Conservation (phyloP, 1,140 invertebrate species). For the Zaprionus lachaisei region DNA sequence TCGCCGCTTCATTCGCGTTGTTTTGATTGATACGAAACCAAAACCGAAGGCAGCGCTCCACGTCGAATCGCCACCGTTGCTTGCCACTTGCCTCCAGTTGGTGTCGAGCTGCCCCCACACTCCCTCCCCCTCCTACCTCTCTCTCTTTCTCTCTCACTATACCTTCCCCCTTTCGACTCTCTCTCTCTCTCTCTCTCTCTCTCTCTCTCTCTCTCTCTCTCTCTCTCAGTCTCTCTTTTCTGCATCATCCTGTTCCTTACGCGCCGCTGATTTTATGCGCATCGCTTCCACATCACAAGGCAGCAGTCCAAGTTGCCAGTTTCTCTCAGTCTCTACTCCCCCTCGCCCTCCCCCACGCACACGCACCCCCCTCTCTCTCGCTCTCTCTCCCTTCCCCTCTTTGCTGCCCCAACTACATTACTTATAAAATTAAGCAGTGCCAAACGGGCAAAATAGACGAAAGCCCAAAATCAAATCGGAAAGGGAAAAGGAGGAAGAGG, state of each 20-base stretch:
- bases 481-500: background rate
- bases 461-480: conserved; percentile 36
- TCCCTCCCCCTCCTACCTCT: background rate
- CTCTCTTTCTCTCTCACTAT: background rate
- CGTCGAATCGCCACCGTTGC: background rate
- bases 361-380: background rate
- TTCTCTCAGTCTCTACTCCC: background rate
- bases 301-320: conserved; percentile 50
- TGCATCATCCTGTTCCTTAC: conserved; percentile 61
- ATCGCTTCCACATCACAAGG: conserved; percentile 77
- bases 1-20: conserved; percentile 46
- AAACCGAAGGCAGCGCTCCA: conserved; percentile 7
- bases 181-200: background rate
- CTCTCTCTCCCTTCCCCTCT: background rate
- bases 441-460: conserved; percentile 52
- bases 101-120: conserved; percentile 55
- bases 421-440: conserved; percentile 76
- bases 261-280: conserved; percentile 79
- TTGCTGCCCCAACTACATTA: conserved; percentile 40
- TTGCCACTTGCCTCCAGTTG: conserved; percentile 36
- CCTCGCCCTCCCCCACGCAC: background rate
- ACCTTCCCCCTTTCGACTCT: background rate
- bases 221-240: background rate
- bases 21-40: conserved; percentile 79
- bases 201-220: too few relatives aligned